Evolutionary conservation across 1,140 invertebrate genomes (phyloP), one percentile per base, ranked within the genome.

Genomic region (Achroia grisella): DNA sequence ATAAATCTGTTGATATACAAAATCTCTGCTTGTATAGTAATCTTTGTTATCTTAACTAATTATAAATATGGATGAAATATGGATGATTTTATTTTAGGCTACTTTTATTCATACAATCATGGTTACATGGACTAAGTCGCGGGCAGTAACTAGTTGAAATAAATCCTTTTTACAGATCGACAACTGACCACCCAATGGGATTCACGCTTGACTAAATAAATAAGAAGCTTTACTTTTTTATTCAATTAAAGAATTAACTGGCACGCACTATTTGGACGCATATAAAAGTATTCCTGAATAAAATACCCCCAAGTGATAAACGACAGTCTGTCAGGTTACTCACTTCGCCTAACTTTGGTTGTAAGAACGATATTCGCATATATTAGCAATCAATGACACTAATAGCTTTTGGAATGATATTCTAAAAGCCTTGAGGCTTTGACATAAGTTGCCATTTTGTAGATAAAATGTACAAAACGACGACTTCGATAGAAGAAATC

Each of bases 201-300:
- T 63, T 73, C 68, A 77, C 69, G 73, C 73, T 75, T 73, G 67
- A 73, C 70, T 56, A 71, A 75, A 71, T 71, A 61, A 60, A 56
- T 61, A 72, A 69, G 73, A 72, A 74, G 77, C 79, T 83, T 78
- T 76, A 82, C 53, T 73, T 52, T 81, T 73, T 77, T 82, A 85
- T 82, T 85, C 50, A 85, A 85, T 85, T 85, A 85, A 82, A 67
- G 75, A 75, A 82, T 85, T 85, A 85, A 71, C 60, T 39, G 61
- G 42, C 80, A 85, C 80, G 80, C 80, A 71, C 72, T 52, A 60
- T 66, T 68, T 56, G 51, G 51, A 55, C 44, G 52, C 43, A 76
- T 85, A 85, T 79, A 85, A 74, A 81, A 75, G 53, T 47, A 51
- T 52, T 50, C 40, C 28, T 10, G 33, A 27, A 37, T 15, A 14